Evolutionary conservation across 2,797 vertebrate genomes (phyloP), one percentile per base, ranked within the genome.

Genomic region (Anabas testudineus): DNA sequence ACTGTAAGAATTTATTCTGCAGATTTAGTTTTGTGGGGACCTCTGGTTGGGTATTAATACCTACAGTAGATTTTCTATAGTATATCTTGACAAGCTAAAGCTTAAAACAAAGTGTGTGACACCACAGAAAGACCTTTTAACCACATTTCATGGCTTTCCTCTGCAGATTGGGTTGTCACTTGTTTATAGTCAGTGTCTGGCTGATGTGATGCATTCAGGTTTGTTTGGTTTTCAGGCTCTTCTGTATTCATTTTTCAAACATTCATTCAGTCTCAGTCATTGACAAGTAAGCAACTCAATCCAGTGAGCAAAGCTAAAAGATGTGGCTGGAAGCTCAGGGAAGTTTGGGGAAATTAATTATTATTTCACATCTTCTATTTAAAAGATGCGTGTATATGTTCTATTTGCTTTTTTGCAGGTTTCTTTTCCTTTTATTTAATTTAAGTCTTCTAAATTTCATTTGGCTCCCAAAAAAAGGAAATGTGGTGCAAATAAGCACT

Each of bases 1-100:
- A 32, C 30, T 32, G 30, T 7, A 32, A 47, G n/a, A 32, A 54
- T 10, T 8, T 30, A 53, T 32, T 43, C 45, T 1, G 21, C 34
- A 36, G 39, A 47, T 51, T 5, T 19, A 15, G 34, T 7, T 24
- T 16, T 15, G 15, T 7, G 49, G 9, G 5, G 19, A 49, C 0
- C 15, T 54, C 14, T 56, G 58, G 22, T 46, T 1, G 18, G 45
- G 13, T 32, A 13, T 51, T 59, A 59, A 34, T 24, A 43, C 28
- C 51, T 48, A 49, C 24, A 52, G 21, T 37, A n/a, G 68, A 8
- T 45, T 18, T 42, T 43, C 67, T 55, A 57, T 22, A 37, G 8
- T 26, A 51, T 54, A 22, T 76, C 48, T 10, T 36, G 36, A 36
- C 34, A 4, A 57, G 19, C 10, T 32, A 3, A 42, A 51, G 43